Evolutionary conservation across 1,140 invertebrate genomes (phyloP), one percentile per base, ranked within the genome.

Genomic region (Penaeus japonicus): DNA sequence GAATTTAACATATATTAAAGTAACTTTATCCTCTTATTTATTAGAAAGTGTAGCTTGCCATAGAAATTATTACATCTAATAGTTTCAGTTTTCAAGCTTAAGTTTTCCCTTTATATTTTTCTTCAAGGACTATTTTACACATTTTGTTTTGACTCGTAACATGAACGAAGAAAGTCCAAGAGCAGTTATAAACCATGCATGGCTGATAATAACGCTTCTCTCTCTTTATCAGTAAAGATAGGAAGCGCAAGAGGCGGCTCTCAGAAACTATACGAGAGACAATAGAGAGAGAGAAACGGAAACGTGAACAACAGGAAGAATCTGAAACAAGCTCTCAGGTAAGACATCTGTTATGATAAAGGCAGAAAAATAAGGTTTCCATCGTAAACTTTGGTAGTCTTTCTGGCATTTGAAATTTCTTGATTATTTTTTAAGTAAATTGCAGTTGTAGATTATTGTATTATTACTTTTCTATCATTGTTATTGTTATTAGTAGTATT

Each of bases 251-350:
- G 83, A 62, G 90, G 27, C 54, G 89, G 15, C 70, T 90, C 4
- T 90, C 90, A 57, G 91, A 91, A 73, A 91, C 89, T 18, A 87
- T 91, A 55, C 84, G 90, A 39, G 91, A 90, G 70, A 89, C 87
- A 20, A 89, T 90, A 47, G 90, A 89, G 32, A 89, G 70, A 57
- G 89, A 90, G 77, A 89, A 53, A 79, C 77, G 88, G 53, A 77
- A 79, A 83, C 88, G 80, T 77, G 78, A 88, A 54, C 75, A 85
- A 62, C 78, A 79, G 54, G 81, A 78, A 53, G 89, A 89, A 27
- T 90, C 84, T 73, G 90, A 90, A 53, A 86, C 88, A 39, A 89
- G 88, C 30, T 88, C 86, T 35, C 90, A 87, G 85, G 90, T 89
- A 84, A 3, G 77, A 54, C 2, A 18, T 15, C 32, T 27, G 47